Conservation (phyloP, 2,113 vertebrate genomes). For the Atlantisia rogersi region DNA sequence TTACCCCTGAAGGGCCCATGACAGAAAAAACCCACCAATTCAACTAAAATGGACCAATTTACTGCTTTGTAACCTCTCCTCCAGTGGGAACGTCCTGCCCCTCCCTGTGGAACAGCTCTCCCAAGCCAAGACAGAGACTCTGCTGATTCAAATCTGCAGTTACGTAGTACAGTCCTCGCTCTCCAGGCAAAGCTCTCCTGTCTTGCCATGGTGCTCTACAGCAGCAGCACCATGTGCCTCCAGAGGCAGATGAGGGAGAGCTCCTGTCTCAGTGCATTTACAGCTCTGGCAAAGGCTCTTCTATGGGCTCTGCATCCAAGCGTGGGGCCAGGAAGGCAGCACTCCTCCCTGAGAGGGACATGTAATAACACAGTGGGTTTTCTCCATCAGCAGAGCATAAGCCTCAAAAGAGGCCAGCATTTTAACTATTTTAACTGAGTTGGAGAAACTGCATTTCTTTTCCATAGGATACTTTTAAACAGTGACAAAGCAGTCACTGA, state of each 20-base stretch:
- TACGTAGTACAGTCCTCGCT: rapidly evolving
- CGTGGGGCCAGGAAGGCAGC: background rate
- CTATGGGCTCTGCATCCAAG: too few species aligned
- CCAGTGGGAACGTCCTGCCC: background rate
- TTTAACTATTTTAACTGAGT: background rate
- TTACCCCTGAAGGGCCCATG: background rate
- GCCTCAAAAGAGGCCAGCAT: background rate
- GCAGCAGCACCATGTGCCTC: rapidly evolving
- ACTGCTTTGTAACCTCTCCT: background rate
- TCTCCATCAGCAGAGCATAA: background rate
- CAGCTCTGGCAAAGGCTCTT: background rate
- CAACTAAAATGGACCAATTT: background rate
- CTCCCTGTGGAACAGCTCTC: background rate
- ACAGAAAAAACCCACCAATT: background rate
- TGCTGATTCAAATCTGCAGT: background rate
- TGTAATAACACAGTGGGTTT: rapidly evolving
- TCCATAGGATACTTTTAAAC: background rate
- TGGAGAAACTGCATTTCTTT: background rate
- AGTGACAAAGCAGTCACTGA: background rate
- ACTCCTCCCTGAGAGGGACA: background rate
- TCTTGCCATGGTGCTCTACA: background rate
- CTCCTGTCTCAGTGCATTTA: rapidly evolving
- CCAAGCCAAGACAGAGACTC: background rate
- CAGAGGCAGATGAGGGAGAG: background rate
- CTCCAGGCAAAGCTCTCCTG: background rate